Percentiles rank a stretch among this genome's conserved stretches.
phyloP scores from a whole-genome alignment of 1,140 invertebrate genomes.

The Parasteatoda tepidariorum region DNA sequence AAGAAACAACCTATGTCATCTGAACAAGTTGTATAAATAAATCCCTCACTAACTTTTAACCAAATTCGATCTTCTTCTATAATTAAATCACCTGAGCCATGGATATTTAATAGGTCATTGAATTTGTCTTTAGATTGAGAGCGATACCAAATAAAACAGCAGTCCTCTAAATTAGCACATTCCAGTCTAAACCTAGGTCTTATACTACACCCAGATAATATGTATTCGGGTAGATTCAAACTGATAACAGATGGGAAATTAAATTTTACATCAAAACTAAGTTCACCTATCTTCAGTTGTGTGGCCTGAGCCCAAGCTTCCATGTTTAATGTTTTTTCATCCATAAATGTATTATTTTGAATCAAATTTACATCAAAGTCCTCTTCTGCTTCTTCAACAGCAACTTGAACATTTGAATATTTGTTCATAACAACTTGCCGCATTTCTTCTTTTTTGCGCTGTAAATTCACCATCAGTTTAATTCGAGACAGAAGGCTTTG shows the following conservation, averaged over 20 bases:
- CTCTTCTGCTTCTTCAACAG: background rate
- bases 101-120: constrained; percentile 14
- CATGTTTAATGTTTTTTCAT: constrained; percentile 11
- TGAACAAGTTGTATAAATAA: constrained; percentile 72
- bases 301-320: constrained; percentile 37
- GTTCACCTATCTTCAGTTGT: constrained; percentile 69
- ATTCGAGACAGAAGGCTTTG: background rate
- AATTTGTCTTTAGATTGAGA: constrained; percentile 40
- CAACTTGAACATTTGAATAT: background rate
- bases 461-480: constrained; percentile 9
- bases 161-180: constrained; percentile 73
- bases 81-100: background rate
- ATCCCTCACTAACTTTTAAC: constrained; percentile 74
- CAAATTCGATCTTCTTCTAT: constrained; percentile 21
- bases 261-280: constrained; percentile 74
- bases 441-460: constrained; percentile 32
- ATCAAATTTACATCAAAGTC: constrained; percentile 18
- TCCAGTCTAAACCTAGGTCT: constrained; percentile 80
- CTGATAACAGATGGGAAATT: constrained; percentile 80
- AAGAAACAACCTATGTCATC: constrained; percentile 76
- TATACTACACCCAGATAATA: constrained; percentile 80
- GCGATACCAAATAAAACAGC: constrained; percentile 78
- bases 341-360: background rate
- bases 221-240: constrained; percentile 76
- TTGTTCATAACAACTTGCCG: background rate